Evolutionary conservation across 2,888 invertebrate species (phyloP), one percentile per base, ranked within the genome.

Genomic region (Stenichneumon culpator): DNA sequence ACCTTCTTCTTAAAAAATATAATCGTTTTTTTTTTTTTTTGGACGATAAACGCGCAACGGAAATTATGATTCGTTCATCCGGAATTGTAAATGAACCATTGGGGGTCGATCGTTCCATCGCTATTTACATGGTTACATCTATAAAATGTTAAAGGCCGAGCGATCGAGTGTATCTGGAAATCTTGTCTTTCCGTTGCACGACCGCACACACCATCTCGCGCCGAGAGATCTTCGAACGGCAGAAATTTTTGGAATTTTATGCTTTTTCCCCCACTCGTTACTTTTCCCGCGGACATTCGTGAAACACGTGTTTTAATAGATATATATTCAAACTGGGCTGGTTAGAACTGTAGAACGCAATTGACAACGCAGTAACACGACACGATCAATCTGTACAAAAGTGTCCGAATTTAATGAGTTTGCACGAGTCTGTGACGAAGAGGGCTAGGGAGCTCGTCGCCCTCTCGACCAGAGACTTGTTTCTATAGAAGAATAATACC

Each of bases 381-480:
- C 44, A 52, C 65, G 72, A 79, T 85, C 63, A 75, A 57, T 63
- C 86, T 86, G 87, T 87, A 85, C 85, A 85, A 85, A 80, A 57
- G 52, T 73, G 78, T 77, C 60, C 63, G 73, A 77, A 68, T 44
- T 75, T 60, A 22, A 11, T 32, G 19, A 54, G 39, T 57, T 36
- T 22, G 36, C 11, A 28, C 72, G 89, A 89, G 88, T 88, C 88
- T 87, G 86, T 89, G 86, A 86, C 72, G 32, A 84, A 86, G 79
- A 79, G 65, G 79, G 86, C 83, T 72, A 36, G 86, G 88, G 87
- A 89, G 87, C 86, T 87, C 16, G 52, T 83, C 79, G 86, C 83
- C 79, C 82, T 81, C 82, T 86, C 67, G 57, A 32, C 70, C 83
- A 88, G 87, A 88, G 86, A 89, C 89, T 89, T 88, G 73, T 60